Base-by-base conservation (phyloP, 2,888 invertebrate species). In the Protodeltote pygarga region DNA sequence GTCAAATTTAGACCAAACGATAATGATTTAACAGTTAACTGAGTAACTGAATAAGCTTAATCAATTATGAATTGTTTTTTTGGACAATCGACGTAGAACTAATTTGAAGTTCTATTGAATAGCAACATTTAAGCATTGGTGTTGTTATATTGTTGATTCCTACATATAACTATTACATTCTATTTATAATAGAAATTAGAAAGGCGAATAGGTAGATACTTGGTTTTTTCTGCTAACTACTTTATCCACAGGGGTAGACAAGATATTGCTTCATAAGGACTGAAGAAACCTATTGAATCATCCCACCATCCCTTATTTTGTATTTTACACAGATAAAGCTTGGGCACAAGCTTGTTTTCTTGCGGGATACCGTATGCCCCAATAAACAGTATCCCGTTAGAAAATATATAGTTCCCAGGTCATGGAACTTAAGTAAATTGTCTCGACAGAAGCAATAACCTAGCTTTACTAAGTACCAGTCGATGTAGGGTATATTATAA, bases 1-100 rank as follows among this genome's bases (percentile, higher is more conserved):
- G 54, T 34, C 45, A n/a, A 47, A 47, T n/a, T 11, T 19, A 28
- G 35, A 53, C 34, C 37, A 50, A 44, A 19, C 13, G 20, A 41
- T 28, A 39, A n/a, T n/a, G n/a, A n/a, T 13, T 58, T 54, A 50
- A 40, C 44, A 29, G 28, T 54, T 8, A 37, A 44, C 13, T 24
- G 32, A 35, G 32, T 58, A 66, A 63, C 50, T 63, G 39, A 63
- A 53, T 45, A 44, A 47, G 25, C 39, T 40, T 42, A 32, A 49
- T 42, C 37, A 29, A 13, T 23, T 29, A 46, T 40, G 28, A 32
- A 38, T 47, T 21, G 11, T 11, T 10, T 21, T 35, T 41, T 44
- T 57, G 24, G 5, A 16, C 5, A 23, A 39, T 25, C 33, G 64
- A 64, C 50, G 55, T 51, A n/a, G n/a, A n/a, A n/a, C n/a, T n/a